Evolutionary conservation across 2,113 vertebrate genomes (phyloP).

Genomic region (Tretioscincus oriximinensis): DNA sequence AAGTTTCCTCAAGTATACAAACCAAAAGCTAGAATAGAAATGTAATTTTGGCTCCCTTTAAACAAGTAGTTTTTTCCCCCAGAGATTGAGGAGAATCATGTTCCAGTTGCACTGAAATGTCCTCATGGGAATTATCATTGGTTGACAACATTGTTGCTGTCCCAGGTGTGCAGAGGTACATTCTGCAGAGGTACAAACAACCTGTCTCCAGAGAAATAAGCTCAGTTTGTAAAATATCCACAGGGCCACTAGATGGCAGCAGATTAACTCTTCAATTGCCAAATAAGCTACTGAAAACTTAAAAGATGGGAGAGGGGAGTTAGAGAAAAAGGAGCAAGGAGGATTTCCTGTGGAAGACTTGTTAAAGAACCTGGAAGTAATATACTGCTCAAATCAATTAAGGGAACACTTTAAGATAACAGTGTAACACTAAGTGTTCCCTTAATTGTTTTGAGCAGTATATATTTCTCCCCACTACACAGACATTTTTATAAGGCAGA

Average conservation of each 20-base stretch:
- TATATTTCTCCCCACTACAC: background rate
- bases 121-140: background rate
- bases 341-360: background rate
- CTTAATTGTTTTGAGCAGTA: too few relatives aligned
- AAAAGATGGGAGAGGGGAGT: background rate
- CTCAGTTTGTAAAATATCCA: background rate
- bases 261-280: constrained; percentile 66
- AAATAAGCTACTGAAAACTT: constrained; percentile 3
- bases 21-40: background rate
- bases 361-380: background rate
- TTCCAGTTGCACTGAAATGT: background rate
- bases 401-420: too few relatives aligned
- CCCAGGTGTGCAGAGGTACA: fast-evolving
- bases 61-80: background rate
- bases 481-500: background rate
- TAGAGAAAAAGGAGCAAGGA: background rate
- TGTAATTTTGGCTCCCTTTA: background rate
- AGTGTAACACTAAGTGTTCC: too few relatives aligned
- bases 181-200: background rate
- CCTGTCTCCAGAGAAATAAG: background rate
- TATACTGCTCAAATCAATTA: too few relatives aligned
- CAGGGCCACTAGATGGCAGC: constrained; percentile 63
- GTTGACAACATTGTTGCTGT: background rate
- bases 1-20: background rate
- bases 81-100: background rate